Conservation (phyloP, 64 coral and sea anemone genomes). For the Dendronephthya gigantea region DNA sequence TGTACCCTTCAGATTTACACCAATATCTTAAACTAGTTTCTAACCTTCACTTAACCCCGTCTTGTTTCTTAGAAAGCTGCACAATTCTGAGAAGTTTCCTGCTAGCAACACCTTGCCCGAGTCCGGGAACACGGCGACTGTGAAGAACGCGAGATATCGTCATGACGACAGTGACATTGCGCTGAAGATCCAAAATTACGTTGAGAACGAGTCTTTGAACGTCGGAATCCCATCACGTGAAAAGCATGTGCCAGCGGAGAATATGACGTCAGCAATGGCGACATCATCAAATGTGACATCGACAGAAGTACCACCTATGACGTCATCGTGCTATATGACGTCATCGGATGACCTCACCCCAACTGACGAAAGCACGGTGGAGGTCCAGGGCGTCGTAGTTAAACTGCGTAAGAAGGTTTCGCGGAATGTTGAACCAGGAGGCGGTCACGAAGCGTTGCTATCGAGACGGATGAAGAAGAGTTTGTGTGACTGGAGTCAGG, state of each 20-base stretch:
- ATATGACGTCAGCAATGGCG: not conserved
- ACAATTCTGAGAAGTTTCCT: not conserved
- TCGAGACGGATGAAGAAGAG: conserved; percentile 3
- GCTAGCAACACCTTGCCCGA: not conserved
- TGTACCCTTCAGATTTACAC: no score
- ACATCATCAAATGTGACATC: no score
- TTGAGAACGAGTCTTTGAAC: not conserved
- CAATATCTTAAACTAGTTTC: no score
- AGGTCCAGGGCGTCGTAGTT: not conserved
- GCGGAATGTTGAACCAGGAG: not conserved
- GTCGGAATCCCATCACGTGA: not conserved
- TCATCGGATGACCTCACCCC: not conserved
- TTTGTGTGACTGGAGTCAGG: not conserved
- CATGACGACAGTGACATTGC: not conserved
- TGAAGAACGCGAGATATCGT: not conserved
- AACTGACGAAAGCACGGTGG: not conserved
- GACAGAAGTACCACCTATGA: no score
- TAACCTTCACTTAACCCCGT: not conserved
- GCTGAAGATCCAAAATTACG: not conserved
- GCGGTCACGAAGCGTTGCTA: not conserved
- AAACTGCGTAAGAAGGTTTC: conserved; percentile 7
- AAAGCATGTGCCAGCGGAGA: not conserved
- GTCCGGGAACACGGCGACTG: not conserved
- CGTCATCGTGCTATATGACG: no score
- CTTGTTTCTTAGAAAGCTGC: not conserved